A percentile compares a stretch with the other conserved stretches of the same genome.
Conservation (phyloP, 2,888 invertebrate genomes). For the Tetanocera ferruginea region DNA sequence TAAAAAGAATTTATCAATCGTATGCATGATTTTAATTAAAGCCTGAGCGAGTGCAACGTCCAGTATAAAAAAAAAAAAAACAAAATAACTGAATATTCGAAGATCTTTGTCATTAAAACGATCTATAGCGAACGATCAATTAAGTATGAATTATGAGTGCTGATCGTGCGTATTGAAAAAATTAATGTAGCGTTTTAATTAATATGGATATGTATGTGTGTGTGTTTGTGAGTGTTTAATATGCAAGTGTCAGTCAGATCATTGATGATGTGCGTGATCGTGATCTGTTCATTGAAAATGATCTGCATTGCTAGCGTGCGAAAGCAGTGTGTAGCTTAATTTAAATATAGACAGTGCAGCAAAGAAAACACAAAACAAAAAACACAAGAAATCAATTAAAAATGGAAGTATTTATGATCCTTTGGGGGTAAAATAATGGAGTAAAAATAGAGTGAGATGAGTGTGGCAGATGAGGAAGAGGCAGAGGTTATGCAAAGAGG, state of each 20-base stretch:
- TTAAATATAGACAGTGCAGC: constrained; percentile 11
- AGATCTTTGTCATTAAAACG: constrained; percentile 11
- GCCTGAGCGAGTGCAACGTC: constrained; percentile 18
- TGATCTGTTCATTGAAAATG: constrained; percentile 19
- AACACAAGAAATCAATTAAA: background rate
- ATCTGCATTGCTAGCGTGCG: constrained; percentile 26
- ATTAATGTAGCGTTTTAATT: constrained; percentile 37
- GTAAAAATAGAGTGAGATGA: background rate
- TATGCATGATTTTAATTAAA: constrained; percentile 37
- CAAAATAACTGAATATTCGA: background rate
- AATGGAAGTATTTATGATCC: constrained; percentile 18
- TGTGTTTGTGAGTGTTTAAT: background rate
- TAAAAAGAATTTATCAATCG: constrained; percentile 26
- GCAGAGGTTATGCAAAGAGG: background rate
- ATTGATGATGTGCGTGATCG: background rate
- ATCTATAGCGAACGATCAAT: constrained; percentile 35
- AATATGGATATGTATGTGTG: constrained; percentile 17
- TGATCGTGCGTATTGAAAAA: constrained; percentile 36
- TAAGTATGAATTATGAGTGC: constrained; percentile 35
- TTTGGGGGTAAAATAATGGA: background rate
- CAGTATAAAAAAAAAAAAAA: background rate
- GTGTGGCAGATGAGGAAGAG: too few relatives aligned
- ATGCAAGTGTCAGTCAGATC: constrained; percentile 21
- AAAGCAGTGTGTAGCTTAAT: constrained; percentile 26
- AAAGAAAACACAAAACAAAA: background rate